Evolutionary conservation across 2,888 invertebrate species (phyloP).

Genomic region (Lamellibrachia columna): DNA sequence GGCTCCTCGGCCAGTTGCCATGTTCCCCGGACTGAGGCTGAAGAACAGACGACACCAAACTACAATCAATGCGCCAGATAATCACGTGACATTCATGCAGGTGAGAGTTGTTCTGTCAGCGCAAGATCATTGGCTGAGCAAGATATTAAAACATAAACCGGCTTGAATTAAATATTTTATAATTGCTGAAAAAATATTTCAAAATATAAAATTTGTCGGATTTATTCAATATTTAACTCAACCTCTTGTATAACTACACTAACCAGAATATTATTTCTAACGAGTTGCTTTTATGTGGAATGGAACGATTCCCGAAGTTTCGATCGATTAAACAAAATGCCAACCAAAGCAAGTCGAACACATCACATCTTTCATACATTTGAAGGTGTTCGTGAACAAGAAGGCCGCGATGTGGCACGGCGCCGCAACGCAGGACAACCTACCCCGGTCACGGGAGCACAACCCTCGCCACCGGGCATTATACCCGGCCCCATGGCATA

Average conservation of each 20-base stretch:
- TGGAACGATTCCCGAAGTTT: too few species aligned
- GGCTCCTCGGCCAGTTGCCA: neutral
- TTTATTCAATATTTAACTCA: neutral
- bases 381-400: neutral
- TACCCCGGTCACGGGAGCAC: neutral
- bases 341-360: too few species aligned
- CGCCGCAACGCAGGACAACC: neutral
- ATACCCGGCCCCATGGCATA: neutral
- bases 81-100: slow-evolving; percentile 12
- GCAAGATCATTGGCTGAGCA: neutral
- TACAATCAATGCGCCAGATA: neutral
- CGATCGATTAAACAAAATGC: too few species aligned
- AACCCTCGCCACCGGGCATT: neutral
- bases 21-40: neutral
- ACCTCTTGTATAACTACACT: neutral
- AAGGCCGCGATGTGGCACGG: neutral
- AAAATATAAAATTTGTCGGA: neutral
- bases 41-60: slow-evolving; percentile 2
- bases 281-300: too few species aligned
- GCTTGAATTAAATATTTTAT: neutral
- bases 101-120: neutral
- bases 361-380: neutral
- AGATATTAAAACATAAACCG: neutral
- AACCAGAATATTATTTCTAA: too few species aligned
- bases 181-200: neutral